Evolutionary conservation across 2,888 invertebrate species (phyloP).

Genomic region (Chorisops tibialis): DNA sequence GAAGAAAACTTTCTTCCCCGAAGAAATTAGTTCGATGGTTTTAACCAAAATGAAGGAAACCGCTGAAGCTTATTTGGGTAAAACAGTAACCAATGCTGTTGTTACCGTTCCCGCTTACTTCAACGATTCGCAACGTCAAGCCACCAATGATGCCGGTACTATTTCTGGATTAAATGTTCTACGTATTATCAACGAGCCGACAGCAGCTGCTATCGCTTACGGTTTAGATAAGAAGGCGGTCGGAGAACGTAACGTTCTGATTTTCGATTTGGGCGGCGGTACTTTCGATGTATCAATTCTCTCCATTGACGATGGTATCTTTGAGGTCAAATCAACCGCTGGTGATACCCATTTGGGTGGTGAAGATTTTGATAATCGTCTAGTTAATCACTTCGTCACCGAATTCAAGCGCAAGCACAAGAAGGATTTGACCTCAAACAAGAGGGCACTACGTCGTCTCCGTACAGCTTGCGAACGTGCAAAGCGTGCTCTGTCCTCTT

Average conservation of each 20-base stretch:
- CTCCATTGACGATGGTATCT: conserved; percentile 92
- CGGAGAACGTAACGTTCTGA: conserved; percentile 80
- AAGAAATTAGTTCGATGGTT: conserved; percentile 93
- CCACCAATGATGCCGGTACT: conserved; percentile 91
- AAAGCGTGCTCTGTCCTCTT: conserved; percentile 78
- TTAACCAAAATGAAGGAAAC: conserved; percentile 93
- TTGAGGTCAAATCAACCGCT: conserved; percentile 94
- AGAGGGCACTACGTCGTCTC: conserved; percentile 84
- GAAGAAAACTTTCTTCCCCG: conserved; percentile 85
- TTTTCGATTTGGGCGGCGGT: conserved; percentile 88
- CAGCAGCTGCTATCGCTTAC: conserved; percentile 90
- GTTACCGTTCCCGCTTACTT: conserved; percentile 92
- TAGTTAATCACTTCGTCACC: conserved; percentile 84
- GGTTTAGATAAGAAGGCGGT: conserved; percentile 84
- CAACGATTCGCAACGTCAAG: conserved; percentile 87
- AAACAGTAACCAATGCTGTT: conserved; percentile 82
- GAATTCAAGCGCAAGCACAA: conserved; percentile 93
- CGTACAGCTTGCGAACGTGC: conserved; percentile 90
- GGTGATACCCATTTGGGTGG: conserved; percentile 95
- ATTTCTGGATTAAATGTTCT: conserved; percentile 89
- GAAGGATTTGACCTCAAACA: conserved; percentile 83
- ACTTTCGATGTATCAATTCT: conserved; percentile 96
- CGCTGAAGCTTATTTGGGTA: conserved; percentile 86
- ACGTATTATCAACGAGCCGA: conserved; percentile 91
- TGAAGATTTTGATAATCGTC: conserved; percentile 88